Conservation (phyloP, 2,797 vertebrate genomes). For the Rhinella marina region DNA sequence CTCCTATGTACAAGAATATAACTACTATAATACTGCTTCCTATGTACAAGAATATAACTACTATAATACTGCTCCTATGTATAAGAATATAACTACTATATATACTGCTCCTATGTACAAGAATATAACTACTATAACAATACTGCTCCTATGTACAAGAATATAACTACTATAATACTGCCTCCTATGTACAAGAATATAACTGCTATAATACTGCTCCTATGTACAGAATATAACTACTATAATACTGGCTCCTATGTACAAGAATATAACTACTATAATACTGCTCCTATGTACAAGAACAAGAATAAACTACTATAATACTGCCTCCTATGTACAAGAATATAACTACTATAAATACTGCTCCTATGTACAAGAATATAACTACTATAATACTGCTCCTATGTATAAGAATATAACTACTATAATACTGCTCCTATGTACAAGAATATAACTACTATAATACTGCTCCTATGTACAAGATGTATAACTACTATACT, state of each 20-base stretch:
- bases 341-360: conserved; percentile 3
- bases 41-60: conserved; percentile 8
- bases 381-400: neutral
- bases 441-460: neutral
- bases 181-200: neutral
- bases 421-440: neutral
- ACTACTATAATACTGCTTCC: conserved; percentile 1
- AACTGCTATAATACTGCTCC: neutral
- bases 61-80: neutral
- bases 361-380: neutral
- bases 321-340: neutral
- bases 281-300: neutral
- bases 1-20: neutral
- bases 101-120: too few relatives aligned
- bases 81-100: neutral
- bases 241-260: neutral
- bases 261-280: conserved; percentile 9
- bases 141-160: too few relatives aligned
- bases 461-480: neutral
- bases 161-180: too few relatives aligned
- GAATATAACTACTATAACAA: too few relatives aligned
- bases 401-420: neutral
- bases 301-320: conserved; percentile 1
- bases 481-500: conserved; percentile 6
- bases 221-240: conserved; percentile 1